Evolutionary conservation across 2,888 invertebrate species (phyloP).

Genomic region (Pseudanteris insignis): DNA sequence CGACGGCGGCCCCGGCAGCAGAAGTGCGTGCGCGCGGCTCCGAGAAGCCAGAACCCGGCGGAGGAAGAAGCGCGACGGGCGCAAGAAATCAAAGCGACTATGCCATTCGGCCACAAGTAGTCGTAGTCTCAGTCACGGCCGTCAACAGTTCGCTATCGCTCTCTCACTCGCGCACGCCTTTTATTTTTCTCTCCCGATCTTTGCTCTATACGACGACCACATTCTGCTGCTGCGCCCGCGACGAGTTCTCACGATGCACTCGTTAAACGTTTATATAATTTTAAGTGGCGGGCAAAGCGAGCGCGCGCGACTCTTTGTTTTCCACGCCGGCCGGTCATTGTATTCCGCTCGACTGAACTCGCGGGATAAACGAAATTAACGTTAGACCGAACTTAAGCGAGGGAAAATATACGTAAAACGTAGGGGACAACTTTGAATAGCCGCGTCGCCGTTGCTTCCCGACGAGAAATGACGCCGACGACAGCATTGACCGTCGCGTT

Average conservation of each 20-base stretch:
- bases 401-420: no score
- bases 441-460: not conserved
- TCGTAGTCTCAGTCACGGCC: slow-evolving; percentile 30
- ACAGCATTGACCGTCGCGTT: not conserved
- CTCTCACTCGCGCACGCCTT: slow-evolving; percentile 21
- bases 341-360: no score
- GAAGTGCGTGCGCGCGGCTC: slow-evolving; percentile 44
- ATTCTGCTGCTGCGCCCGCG: slow-evolving; percentile 37
- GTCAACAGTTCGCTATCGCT: slow-evolving; percentile 24
- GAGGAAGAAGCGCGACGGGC: slow-evolving; percentile 44
- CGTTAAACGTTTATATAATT: slow-evolving; percentile 47
- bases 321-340: not conserved
- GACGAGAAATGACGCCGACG: not conserved
- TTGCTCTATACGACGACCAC: slow-evolving; percentile 38
- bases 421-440: not conserved
- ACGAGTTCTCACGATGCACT: slow-evolving; percentile 47
- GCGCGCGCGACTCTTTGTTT: no score
- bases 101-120: slow-evolving; percentile 42
- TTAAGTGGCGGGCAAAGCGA: slow-evolving; percentile 40
- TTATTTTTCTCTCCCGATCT: slow-evolving; percentile 40
- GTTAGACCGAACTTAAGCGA: no score
- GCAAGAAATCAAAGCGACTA: slow-evolving; percentile 51
- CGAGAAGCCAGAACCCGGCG: slow-evolving; percentile 42
- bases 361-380: no score
- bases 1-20: slow-evolving; percentile 49